Percentiles rank a stretch among this genome's conserved stretches.
Evolutionary conservation across 2,113 vertebrate genomes (phyloP).

Genomic region (Notechis scutatus): DNA sequence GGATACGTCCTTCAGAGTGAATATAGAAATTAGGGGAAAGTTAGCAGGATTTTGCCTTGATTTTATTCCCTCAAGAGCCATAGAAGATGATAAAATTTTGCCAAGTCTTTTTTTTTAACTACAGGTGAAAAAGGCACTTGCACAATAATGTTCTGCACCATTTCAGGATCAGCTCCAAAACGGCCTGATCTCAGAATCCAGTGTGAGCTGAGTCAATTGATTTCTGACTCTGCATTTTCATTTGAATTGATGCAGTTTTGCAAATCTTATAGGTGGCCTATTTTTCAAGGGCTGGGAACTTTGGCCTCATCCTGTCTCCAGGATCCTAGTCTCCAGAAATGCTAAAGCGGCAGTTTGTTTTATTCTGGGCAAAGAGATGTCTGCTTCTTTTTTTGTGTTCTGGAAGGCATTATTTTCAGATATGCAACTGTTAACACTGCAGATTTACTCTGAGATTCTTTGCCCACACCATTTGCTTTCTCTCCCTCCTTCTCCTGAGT

Average conservation of each 20-base stretch:
- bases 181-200: not conserved
- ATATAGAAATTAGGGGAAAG: conserved; percentile 17
- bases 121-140: not conserved
- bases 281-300: not conserved
- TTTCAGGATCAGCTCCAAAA: not conserved
- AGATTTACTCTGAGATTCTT: conserved; percentile 11
- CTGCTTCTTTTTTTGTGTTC: conserved; percentile 18
- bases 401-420: conserved; percentile 33
- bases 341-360: conserved; percentile 6
- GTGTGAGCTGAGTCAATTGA: not conserved
- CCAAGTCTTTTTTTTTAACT: not conserved
- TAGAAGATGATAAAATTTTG: not conserved
- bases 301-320: not conserved
- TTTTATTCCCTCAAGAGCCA: conserved; percentile 6
- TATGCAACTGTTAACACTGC: not conserved
- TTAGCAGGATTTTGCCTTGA: not conserved
- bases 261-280: not conserved
- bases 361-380: not conserved
- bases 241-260: not conserved
- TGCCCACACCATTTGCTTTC: conserved; percentile 6
- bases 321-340: not conserved
- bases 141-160: not conserved
- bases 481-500: conserved; percentile 11
- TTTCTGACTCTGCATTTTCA: not conserved
- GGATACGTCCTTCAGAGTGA: conserved; percentile 29